These are phyloP conservation scores for Neotoxoptera formosana DNA, from an alignment of 1,140 invertebrate genomes.

Conservation along the genomic window DNA sequence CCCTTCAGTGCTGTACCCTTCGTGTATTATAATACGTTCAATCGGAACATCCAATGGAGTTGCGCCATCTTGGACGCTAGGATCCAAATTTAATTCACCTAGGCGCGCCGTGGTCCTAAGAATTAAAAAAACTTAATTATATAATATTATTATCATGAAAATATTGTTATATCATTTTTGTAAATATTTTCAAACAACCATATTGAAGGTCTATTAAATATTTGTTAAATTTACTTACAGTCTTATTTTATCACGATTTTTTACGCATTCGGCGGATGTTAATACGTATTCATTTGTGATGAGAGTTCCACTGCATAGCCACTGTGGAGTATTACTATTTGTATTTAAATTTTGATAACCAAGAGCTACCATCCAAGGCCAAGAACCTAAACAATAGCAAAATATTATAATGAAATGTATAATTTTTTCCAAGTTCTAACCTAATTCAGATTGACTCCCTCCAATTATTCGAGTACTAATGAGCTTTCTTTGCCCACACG, in stretches of 20 bases:
- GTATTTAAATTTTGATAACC: slow-evolving; percentile 59
- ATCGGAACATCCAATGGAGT: slow-evolving; percentile 63
- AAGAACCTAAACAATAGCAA: slow-evolving; percentile 62
- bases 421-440: background rate
- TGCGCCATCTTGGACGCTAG: slow-evolving; percentile 62
- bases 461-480: background rate
- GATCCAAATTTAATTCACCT: slow-evolving; percentile 64
- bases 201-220: background rate
- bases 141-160: background rate
- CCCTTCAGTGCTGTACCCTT: slow-evolving; percentile 63
- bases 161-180: background rate
- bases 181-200: background rate
- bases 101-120: slow-evolving; percentile 62
- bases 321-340: slow-evolving; percentile 63
- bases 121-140: background rate
- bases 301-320: slow-evolving; percentile 31
- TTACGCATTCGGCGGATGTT: slow-evolving; percentile 43
- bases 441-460: background rate
- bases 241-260: background rate
- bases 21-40: slow-evolving; percentile 62
- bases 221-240: background rate
- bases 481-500: background rate
- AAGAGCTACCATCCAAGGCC: slow-evolving; percentile 68
- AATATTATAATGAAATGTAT: background rate
- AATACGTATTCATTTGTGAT: slow-evolving; percentile 37